Evolutionary conservation across 2,888 invertebrate species (phyloP).

Genomic region (Malacosoma neustria): DNA sequence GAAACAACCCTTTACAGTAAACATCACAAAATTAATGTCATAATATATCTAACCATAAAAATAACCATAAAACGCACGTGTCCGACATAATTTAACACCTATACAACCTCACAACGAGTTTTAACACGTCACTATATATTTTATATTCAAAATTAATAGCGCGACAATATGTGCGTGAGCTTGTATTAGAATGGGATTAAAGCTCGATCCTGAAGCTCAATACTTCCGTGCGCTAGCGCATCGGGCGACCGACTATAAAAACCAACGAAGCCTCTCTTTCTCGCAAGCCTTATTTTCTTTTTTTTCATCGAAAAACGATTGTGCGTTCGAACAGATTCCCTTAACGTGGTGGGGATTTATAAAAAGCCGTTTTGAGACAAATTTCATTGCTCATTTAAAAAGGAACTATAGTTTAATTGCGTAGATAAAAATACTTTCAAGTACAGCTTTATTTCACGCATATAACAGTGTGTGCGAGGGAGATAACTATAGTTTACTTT

Average conservation of each 20-base stretch:
- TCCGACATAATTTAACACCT: constrained; percentile 55
- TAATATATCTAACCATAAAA: constrained; percentile 57
- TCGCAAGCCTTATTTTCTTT: constrained; percentile 60
- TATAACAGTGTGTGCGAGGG: constrained; percentile 34
- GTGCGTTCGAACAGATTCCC: constrained; percentile 48
- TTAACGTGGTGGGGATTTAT: constrained; percentile 41
- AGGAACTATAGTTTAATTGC: constrained; percentile 33
- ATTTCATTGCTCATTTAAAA: constrained; percentile 51
- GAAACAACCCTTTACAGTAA: constrained; percentile 57
- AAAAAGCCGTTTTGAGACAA: constrained; percentile 35
- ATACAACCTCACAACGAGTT: constrained; percentile 43
- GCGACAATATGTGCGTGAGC: constrained; percentile 68
- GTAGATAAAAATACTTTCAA: constrained; percentile 33
- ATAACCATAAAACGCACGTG: constrained; percentile 64
- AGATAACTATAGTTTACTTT: constrained; percentile 17
- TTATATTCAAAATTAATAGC: constrained; percentile 46
- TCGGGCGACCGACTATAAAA: constrained; percentile 69
- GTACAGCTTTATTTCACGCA: constrained; percentile 38
- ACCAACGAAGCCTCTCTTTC: constrained; percentile 69
- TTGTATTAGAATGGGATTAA: constrained; percentile 71
- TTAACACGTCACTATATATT: constrained; percentile 37
- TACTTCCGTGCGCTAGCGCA: constrained; percentile 70
- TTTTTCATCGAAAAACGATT: constrained; percentile 39
- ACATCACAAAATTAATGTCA: constrained; percentile 62
- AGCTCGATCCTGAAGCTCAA: constrained; percentile 64